Conservation (phyloP, 2,888 invertebrate species). For the Lucinisca nassula region DNA sequence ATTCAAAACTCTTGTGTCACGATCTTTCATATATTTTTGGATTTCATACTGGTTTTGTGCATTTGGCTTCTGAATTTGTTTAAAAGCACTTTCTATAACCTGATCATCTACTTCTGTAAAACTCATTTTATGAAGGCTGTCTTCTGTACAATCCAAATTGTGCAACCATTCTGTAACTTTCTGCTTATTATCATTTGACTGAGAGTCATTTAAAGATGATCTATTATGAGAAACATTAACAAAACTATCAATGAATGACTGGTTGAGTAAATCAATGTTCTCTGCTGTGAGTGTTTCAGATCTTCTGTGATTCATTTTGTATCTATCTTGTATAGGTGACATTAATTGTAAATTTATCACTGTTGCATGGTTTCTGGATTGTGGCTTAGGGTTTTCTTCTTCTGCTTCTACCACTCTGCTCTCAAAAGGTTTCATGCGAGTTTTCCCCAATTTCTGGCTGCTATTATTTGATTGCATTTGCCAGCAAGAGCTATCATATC, state of each 20-base stretch:
- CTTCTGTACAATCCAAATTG: not conserved
- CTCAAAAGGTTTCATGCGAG: too few species aligned
- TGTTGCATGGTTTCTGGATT: too few species aligned
- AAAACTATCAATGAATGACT: conserved; percentile 43
- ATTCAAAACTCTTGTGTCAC: not conserved
- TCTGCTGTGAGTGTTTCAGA: conserved; percentile 28
- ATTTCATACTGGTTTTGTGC: not conserved
- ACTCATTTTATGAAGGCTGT: not conserved
- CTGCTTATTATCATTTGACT: not conserved
- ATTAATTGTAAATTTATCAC: not conserved
- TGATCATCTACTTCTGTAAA: not conserved
- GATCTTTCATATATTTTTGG: not conserved
- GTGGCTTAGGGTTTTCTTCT: too few species aligned
- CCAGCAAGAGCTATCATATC: too few species aligned
- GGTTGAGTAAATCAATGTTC: conserved; percentile 48
- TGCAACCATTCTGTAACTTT: conserved; percentile 29
- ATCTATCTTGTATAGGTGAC: not conserved
- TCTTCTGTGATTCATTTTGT: not conserved
- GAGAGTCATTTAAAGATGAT: conserved; percentile 4
- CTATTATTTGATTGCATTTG: too few species aligned
- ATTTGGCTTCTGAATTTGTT: not conserved
- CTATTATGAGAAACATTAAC: conserved; percentile 45
- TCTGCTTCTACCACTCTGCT: too few species aligned
- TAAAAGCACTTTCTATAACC: not conserved
- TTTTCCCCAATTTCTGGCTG: too few species aligned